phyloP scores from a whole-genome alignment of 2,888 invertebrate genomes.

The Abrostola triplasia region DNA sequence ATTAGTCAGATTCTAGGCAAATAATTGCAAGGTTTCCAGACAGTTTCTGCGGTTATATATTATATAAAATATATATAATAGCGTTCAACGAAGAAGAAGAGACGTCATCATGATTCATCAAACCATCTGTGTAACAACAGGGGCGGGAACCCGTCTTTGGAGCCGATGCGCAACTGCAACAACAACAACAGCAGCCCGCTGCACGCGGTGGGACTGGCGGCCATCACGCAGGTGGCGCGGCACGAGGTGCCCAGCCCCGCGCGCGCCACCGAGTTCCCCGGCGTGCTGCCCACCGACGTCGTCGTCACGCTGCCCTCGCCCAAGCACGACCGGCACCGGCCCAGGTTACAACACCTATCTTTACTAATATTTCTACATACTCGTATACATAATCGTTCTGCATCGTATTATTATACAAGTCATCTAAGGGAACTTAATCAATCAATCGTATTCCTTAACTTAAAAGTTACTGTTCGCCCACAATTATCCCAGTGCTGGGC shows the following conservation, averaged over 20 bases:
- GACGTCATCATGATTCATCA: background rate
- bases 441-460: no score
- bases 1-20: no score
- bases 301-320: slow-evolving; percentile 84
- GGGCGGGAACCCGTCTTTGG: slow-evolving; percentile 74
- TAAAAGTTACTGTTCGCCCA: no score
- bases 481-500: background rate
- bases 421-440: no score
- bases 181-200: slow-evolving; percentile 89
- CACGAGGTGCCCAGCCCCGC: slow-evolving; percentile 80
- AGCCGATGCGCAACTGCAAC: slow-evolving; percentile 83
- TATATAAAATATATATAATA: no score
- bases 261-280: slow-evolving; percentile 78
- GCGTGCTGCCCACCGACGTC: slow-evolving; percentile 85
- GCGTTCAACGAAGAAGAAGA: no score
- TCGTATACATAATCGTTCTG: background rate
- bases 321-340: slow-evolving; percentile 66
- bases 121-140: slow-evolving; percentile 49
- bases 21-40: no score
- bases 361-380: background rate
- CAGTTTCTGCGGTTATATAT: no score
- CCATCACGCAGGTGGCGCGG: slow-evolving; percentile 92
- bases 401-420: no score
- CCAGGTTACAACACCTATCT: slow-evolving; percentile 58
- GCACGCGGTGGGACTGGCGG: slow-evolving; percentile 93